Evolutionary conservation across 2,888 invertebrate genomes (phyloP).

Genomic region (Lasius platythorax): DNA sequence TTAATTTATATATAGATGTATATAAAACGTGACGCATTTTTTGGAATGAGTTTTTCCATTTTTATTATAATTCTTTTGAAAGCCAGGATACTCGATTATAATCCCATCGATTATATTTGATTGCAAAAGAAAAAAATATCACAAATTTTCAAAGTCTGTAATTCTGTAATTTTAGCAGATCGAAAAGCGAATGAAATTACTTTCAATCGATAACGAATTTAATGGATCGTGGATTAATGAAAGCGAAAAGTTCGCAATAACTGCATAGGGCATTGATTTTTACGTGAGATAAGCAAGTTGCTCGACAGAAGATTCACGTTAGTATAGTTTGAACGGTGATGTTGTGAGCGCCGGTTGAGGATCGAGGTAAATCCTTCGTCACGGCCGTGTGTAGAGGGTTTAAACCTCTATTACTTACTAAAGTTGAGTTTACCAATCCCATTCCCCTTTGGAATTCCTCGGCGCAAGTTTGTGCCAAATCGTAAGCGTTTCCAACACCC

Average conservation of each 20-base stretch:
- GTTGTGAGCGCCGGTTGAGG: constrained; percentile 36
- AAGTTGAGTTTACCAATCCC: constrained; percentile 55
- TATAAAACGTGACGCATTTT: neutral
- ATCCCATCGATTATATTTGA: neutral
- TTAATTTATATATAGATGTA: neutral
- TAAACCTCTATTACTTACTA: constrained; percentile 57
- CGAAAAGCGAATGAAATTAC: neutral
- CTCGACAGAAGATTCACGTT: neutral
- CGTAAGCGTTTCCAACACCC: constrained; percentile 44
- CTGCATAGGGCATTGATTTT: constrained; percentile 33
- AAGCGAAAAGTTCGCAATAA: constrained; percentile 11
- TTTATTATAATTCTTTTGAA: neutral
- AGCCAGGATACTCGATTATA: neutral
- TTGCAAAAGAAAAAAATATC: neutral
- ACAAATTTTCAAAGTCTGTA: neutral
- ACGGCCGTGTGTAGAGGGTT: constrained; percentile 36
- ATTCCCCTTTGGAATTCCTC: constrained; percentile 39
- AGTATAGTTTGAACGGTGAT: constrained; percentile 4
- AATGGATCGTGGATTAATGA: constrained; percentile 9
- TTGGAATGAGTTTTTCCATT: neutral
- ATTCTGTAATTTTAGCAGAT: neutral
- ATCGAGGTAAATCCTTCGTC: constrained; percentile 48
- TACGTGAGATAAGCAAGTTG: constrained; percentile 23
- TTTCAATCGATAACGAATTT: neutral
- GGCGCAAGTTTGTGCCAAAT: constrained; percentile 39